Evolutionary conservation across 2,113 vertebrate genomes (phyloP), one percentile per base, ranked within the genome.

Genomic region (Lepus americanus): DNA sequence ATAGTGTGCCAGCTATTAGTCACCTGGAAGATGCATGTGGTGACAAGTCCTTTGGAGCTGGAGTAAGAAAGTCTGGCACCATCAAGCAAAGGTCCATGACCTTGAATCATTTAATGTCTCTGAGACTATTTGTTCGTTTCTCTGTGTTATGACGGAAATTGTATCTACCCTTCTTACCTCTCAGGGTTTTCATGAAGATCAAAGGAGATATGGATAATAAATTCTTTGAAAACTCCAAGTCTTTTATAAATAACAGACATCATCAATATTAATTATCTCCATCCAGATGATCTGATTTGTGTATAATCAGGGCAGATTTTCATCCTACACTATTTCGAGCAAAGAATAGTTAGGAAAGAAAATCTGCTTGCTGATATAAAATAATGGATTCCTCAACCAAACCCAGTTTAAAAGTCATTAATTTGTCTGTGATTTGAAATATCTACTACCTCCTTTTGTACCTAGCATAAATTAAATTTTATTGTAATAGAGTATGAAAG

Each of bases 331-430:
- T 87, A 22, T 67, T 70, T 69, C 76, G 51, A 2, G 0, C 53
- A 96, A 82, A 90, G 70, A 94, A 66, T 86, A 61, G 49, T 92
- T 23, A 82, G 17, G 63, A 77, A 44, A 92, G 69, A 96, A 88
- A 92, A 90, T 44, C 9, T 36, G 17, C 23, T 59, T 59, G 23
- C 51, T 86, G 49, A 92, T 8, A 36, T 66, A 49, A 92, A 92
- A 66, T 83, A 66, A 85, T 88, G 25, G 59, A 78, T 70, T 69
- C 63, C 3, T 53, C 39, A 70, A 22, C 22, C 31, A 92, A 94
- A 70, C 6, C n/a, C 16, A 63, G 31, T 20, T 70, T 44, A 72
- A 53, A 95, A 85, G 86, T 76, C 3, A 55, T 33, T 25, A 51
- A 59, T 53, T 44, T 76, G 31, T 70, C 49, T 83, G 44, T 66